Evolutionary conservation across 2,113 vertebrate species (phyloP).

Genomic region (human): GRCh38 chr11:121621001-121621500

Average conservation of each 20-base stretch:
- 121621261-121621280: accelerated
- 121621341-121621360: accelerated
- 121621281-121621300: accelerated
- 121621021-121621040: background rate
- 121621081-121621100: slow-evolving; percentile 92
- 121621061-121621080: slow-evolving; percentile 93
- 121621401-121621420: background rate
- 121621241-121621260: background rate
- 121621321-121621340: accelerated
- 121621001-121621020: background rate
- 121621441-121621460: background rate
- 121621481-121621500: background rate
- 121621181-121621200: slow-evolving; percentile 92
- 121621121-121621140: slow-evolving; percentile 92
- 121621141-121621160: slow-evolving; percentile 90
- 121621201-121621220: slow-evolving; percentile 98
- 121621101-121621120: slow-evolving; percentile 93
- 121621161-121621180: slow-evolving; percentile 95
- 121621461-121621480: background rate
- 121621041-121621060: background rate
- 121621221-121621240: slow-evolving; percentile 94
- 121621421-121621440: background rate
- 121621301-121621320: accelerated
- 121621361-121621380: accelerated
- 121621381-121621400: background rate